Percentiles rank a stretch among this genome's conserved stretches.
Evolutionary conservation across 2,888 invertebrate genomes (phyloP).

Genomic region (Scaptomyza polygonia): DNA sequence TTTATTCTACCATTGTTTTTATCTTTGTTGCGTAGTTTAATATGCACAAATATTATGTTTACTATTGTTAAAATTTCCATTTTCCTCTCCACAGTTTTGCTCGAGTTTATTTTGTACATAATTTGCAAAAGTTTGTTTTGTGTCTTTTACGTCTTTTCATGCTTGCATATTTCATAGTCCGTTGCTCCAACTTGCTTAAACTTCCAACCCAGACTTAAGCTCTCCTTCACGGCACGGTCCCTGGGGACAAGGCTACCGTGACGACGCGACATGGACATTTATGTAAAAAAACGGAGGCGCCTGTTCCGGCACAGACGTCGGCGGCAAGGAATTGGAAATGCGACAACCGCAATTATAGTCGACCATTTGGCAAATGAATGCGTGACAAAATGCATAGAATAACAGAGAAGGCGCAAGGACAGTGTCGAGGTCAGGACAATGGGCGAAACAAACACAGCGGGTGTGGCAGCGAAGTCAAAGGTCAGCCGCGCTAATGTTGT

Average conservation of each 20-base stretch:
- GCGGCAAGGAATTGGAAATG: slow-evolving; percentile 61
- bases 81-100: slow-evolving; percentile 3
- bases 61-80: slow-evolving; percentile 16
- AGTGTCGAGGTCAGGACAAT: slow-evolving; percentile 60
- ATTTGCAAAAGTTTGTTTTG: slow-evolving; percentile 2
- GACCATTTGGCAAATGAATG: slow-evolving; percentile 73
- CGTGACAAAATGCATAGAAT: slow-evolving; percentile 67
- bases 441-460: slow-evolving; percentile 45
- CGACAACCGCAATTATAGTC: slow-evolving; percentile 74
- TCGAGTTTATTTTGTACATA: not conserved
- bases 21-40: not conserved
- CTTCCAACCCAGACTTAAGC: slow-evolving; percentile 24
- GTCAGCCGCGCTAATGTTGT: slow-evolving; percentile 75
- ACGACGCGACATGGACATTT: slow-evolving; percentile 73
- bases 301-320: slow-evolving; percentile 42
- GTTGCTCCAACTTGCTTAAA: slow-evolving; percentile 7
- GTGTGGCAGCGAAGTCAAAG: slow-evolving; percentile 79
- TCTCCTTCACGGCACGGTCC: slow-evolving; percentile 12
- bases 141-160: slow-evolving; percentile 17
- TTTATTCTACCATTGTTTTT: not conserved
- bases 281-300: slow-evolving; percentile 76
- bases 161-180: slow-evolving; percentile 18
- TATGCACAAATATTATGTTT: not conserved
- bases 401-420: slow-evolving; percentile 61
- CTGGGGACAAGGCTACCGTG: slow-evolving; percentile 38